phyloP scores from a whole-genome alignment of 2,888 invertebrate species.

The Caenorhabditis drosophilae region DNA sequence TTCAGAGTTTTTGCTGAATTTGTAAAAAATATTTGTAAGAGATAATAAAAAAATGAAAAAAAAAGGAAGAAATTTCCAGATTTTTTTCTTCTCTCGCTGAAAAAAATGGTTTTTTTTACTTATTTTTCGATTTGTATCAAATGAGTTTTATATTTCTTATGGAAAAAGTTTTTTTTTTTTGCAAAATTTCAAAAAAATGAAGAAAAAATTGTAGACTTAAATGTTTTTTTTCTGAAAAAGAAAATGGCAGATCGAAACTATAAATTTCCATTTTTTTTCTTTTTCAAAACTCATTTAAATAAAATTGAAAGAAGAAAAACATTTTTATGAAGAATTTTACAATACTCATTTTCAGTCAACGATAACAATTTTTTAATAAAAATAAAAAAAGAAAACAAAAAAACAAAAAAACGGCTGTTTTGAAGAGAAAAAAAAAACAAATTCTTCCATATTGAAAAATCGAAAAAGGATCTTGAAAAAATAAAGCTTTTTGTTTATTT shows the following conservation, averaged over 20 bases:
- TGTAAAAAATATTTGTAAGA: too few relatives aligned
- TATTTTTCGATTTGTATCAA: not conserved
- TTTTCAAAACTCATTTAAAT: not conserved
- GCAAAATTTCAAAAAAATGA: not conserved
- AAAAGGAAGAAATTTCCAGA: too few relatives aligned
- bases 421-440: too few relatives aligned
- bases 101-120: not conserved
- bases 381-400: too few relatives aligned
- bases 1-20: too few relatives aligned
- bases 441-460: too few relatives aligned
- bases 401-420: too few relatives aligned
- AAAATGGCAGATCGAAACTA: not conserved
- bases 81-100: too few relatives aligned
- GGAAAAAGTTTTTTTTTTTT: not conserved
- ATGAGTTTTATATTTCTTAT: not conserved
- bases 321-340: not conserved
- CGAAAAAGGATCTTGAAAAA: too few relatives aligned
- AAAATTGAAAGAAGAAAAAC: not conserved
- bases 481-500: too few relatives aligned
- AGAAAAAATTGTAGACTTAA: not conserved
- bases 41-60: too few relatives aligned
- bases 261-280: not conserved
- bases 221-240: not conserved
- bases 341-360: not conserved
- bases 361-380: too few relatives aligned